phyloP scores from a whole-genome alignment of 1,140 invertebrate genomes.

The Drosophila sproati region DNA sequence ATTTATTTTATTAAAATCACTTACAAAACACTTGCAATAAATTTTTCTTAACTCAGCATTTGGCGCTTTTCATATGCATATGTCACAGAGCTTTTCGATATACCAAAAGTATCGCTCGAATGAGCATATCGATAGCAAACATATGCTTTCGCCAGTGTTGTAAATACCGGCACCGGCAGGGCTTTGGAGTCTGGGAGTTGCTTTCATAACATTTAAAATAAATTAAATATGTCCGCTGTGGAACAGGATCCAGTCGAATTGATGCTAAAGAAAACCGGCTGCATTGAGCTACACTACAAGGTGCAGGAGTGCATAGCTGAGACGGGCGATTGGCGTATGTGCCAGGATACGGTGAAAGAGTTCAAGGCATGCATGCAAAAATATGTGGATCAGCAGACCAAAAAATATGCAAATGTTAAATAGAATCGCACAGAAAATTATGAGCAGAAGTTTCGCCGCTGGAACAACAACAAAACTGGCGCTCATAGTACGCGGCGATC shows the following conservation, averaged over 20 bases:
- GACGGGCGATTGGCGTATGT: slow-evolving; percentile 95
- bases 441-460: slow-evolving; percentile 37
- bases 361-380: slow-evolving; percentile 92
- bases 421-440: slow-evolving; percentile 60
- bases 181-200: background rate
- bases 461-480: slow-evolving; percentile 88
- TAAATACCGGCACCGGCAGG: background rate
- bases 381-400: slow-evolving; percentile 85
- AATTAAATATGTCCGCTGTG: slow-evolving; percentile 46
- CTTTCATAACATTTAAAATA: slow-evolving; percentile 28
- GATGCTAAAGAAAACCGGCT: slow-evolving; percentile 95
- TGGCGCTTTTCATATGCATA: background rate
- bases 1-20: background rate
- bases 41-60: background rate
- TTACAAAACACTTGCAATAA: background rate
- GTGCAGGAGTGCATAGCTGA: slow-evolving; percentile 95
- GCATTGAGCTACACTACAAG: slow-evolving; percentile 93
- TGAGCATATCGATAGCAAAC: background rate
- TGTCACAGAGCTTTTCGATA: background rate
- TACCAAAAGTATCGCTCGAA: background rate
- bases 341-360: slow-evolving; percentile 91
- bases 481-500: slow-evolving; percentile 90
- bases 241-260: slow-evolving; percentile 90
- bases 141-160: background rate
- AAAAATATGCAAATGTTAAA: slow-evolving; percentile 79